Evolutionary conservation across 1,140 invertebrate genomes (phyloP).

Genomic region (Drosophila bocki): DNA sequence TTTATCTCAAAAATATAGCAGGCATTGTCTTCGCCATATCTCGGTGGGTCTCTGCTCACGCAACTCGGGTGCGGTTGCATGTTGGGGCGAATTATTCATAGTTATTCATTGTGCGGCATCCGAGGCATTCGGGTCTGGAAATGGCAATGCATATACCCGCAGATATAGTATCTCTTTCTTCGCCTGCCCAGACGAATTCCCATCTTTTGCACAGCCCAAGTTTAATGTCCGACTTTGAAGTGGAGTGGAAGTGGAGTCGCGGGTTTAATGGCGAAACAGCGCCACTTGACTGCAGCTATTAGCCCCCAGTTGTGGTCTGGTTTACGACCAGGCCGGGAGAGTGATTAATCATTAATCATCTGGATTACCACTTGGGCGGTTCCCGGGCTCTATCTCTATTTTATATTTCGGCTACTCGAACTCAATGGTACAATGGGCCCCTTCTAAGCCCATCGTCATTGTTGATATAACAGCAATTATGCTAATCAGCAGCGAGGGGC

Average conservation of each 20-base stretch:
- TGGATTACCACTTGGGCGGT: constrained; percentile 42
- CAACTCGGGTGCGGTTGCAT: constrained; percentile 71
- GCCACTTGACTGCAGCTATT: constrained; percentile 59
- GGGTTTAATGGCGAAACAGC: constrained; percentile 48
- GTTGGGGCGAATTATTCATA: constrained; percentile 64
- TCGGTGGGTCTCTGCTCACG: constrained; percentile 60
- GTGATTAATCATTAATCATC: constrained; percentile 52
- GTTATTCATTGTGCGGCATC: constrained; percentile 75
- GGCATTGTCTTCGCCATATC: constrained; percentile 54
- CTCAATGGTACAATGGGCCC: constrained; percentile 24
- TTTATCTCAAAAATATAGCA: constrained; percentile 41
- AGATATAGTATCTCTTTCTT: constrained; percentile 32
- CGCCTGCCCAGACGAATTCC: constrained; percentile 63
- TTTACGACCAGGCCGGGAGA: constrained; percentile 19
- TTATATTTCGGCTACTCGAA: constrained; percentile 20
- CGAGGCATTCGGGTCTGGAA: constrained; percentile 65
- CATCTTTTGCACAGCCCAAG: constrained; percentile 67
- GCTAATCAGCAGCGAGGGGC: constrained; percentile 70
- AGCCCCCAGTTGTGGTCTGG: constrained; percentile 39
- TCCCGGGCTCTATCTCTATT: constrained; percentile 22
- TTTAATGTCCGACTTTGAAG: constrained; percentile 72
- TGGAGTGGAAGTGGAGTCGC: constrained; percentile 19
- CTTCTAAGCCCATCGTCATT: constrained; percentile 62
- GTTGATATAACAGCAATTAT: constrained; percentile 74
- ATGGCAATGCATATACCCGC: constrained; percentile 52